Evolutionary conservation across 2,888 invertebrate species (phyloP).

Genomic region (Drosophila picticornis): DNA sequence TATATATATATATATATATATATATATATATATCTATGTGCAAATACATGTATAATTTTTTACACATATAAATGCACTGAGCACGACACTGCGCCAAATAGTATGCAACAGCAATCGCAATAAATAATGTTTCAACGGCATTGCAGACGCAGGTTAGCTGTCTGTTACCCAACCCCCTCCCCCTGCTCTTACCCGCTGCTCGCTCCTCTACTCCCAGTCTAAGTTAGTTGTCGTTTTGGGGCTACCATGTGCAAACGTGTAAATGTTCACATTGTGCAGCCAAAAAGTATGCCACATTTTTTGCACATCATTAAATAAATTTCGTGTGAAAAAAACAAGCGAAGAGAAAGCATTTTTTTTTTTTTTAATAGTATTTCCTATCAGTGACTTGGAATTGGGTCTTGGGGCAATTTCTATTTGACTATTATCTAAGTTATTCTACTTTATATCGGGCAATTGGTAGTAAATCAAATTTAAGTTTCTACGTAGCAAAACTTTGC

Average conservation of each 20-base stretch:
- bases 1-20: background rate
- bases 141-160: slow-evolving; percentile 62
- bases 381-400: background rate
- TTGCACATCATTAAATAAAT: slow-evolving; percentile 64
- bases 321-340: slow-evolving; percentile 13
- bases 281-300: slow-evolving; percentile 58
- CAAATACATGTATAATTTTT: too few relatives aligned
- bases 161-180: background rate
- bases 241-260: slow-evolving; percentile 47
- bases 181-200: background rate
- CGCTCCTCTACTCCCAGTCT: background rate
- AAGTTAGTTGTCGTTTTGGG: slow-evolving; percentile 9
- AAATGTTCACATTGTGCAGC: slow-evolving; percentile 42
- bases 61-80: slow-evolving; percentile 8
- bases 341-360: slow-evolving; percentile 19
- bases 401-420: background rate
- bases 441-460: background rate
- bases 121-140: slow-evolving; percentile 77
- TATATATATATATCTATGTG: slow-evolving; percentile 1
- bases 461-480: background rate
- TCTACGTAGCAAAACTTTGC: background rate
- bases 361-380: background rate
- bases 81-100: slow-evolving; percentile 60
- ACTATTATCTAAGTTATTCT: background rate
- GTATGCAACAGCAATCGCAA: slow-evolving; percentile 71